phyloP scores from a whole-genome alignment of 2,888 invertebrate species.

The Synanthedon vespiformis region DNA sequence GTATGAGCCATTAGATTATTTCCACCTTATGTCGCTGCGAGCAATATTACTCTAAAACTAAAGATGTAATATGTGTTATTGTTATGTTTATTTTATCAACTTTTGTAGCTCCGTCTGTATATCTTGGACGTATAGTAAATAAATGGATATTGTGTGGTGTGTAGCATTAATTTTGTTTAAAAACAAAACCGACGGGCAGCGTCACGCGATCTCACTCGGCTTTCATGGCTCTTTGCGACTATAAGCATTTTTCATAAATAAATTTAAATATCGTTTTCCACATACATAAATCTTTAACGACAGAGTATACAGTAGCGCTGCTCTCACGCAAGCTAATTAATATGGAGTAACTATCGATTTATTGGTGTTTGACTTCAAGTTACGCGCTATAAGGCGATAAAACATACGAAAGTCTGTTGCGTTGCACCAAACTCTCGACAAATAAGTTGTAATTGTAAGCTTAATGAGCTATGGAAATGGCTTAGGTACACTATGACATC shows the following conservation, averaged over 20 bases:
- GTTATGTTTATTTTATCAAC: no score
- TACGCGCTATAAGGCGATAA: slow-evolving; percentile 15
- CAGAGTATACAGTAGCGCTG: slow-evolving; percentile 42
- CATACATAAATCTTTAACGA: slow-evolving; percentile 10
- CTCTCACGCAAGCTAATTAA: slow-evolving; percentile 59
- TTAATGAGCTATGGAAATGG: no score
- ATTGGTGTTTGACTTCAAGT: slow-evolving; percentile 28
- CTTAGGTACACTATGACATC: no score
- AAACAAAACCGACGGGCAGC: background rate
- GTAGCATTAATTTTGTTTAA: background rate
- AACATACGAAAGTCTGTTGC: slow-evolving; percentile 9
- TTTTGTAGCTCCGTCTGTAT: no score
- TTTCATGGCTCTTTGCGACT: background rate
- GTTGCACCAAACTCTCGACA: background rate
- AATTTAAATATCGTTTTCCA: slow-evolving; percentile 39
- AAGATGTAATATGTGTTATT: no score
- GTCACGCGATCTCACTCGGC: background rate
- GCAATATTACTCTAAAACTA: no score
- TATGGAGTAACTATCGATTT: slow-evolving; percentile 57
- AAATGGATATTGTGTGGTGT: no score
- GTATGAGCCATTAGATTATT: no score
- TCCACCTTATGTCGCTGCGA: no score
- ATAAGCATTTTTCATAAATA: slow-evolving; percentile 45
- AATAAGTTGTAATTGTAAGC: no score
- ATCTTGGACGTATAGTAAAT: no score